phyloP scores from a whole-genome alignment of 2,888 invertebrate species.

The Lottia gigantea region DNA sequence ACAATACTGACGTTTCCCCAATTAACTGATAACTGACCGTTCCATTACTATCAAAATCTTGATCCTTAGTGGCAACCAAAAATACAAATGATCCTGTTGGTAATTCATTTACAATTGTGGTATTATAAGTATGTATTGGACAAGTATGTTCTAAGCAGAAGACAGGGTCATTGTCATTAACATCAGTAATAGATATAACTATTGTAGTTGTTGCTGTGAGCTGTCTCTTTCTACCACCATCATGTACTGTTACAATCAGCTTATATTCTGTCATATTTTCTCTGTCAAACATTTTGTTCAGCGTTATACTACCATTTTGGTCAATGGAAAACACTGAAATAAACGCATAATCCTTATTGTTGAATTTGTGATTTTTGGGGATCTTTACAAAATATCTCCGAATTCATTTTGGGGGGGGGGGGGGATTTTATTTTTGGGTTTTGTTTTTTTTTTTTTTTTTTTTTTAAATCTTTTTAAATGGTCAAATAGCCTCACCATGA shows the following conservation, averaged over 20 bases:
- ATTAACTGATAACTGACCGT: conserved; percentile 13
- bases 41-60: conserved; percentile 29
- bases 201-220: conserved; percentile 22
- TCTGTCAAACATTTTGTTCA: conserved; percentile 26
- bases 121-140: conserved; percentile 17
- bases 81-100: conserved; percentile 32
- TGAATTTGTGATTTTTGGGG: too few relatives aligned
- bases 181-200: conserved; percentile 25
- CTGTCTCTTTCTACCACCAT: conserved; percentile 30
- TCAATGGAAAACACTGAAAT: background rate
- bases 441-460: too few relatives aligned
- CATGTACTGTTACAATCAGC: conserved; percentile 32
- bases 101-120: conserved; percentile 33
- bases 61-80: conserved; percentile 29
- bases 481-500: too few relatives aligned
- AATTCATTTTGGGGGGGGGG: too few relatives aligned
- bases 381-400: too few relatives aligned
- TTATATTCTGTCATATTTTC: conserved; percentile 29
- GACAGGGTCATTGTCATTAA: conserved; percentile 27
- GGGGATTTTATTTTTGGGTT: too few relatives aligned
- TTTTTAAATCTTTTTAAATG: too few relatives aligned
- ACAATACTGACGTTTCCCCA: conserved; percentile 16
- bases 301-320: conserved; percentile 13
- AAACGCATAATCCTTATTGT: too few relatives aligned
- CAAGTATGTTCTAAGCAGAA: conserved; percentile 30